These are phyloP conservation scores for Steatornis caripensis DNA, from an alignment of 2,113 vertebrate species.

Conservation along the genomic window DNA sequence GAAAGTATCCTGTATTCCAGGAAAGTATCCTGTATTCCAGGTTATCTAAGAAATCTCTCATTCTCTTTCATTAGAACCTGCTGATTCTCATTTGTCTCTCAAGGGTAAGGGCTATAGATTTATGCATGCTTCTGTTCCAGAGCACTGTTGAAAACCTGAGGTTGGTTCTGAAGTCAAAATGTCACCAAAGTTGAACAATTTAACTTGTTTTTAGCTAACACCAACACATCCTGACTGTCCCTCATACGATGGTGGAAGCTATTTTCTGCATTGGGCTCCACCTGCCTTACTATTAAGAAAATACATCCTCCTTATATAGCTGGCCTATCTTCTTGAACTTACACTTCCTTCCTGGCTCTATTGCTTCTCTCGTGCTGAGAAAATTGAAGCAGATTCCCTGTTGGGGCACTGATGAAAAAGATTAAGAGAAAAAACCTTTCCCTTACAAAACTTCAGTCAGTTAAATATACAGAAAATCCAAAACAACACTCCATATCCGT, in stretches of 20 bases:
- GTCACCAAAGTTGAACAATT: not conserved
- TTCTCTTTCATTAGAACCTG: not conserved
- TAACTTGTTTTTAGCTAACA: not conserved
- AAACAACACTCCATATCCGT: not conserved
- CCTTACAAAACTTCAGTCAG: not conserved
- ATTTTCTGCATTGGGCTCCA: not conserved
- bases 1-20: not conserved
- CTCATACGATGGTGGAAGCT: not conserved
- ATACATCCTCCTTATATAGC: not conserved
- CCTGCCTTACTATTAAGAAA: not conserved
- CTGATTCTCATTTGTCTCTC: not conserved
- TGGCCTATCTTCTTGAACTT: not conserved
- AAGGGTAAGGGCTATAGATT: not conserved
- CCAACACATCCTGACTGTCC: not conserved
- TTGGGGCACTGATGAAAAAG: not conserved
- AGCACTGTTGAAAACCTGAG: not conserved
- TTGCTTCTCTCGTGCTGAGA: not conserved
- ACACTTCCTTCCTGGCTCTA: not conserved
- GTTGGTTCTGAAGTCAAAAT: not conserved
- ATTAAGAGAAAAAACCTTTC: not conserved
- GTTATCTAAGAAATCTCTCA: not conserved
- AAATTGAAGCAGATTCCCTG: not conserved
- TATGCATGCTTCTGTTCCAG: not conserved
- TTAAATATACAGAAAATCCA: not conserved
- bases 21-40: not conserved